Conservation (phyloP, 2,113 vertebrate species). For the Carassius carassius region DNA sequence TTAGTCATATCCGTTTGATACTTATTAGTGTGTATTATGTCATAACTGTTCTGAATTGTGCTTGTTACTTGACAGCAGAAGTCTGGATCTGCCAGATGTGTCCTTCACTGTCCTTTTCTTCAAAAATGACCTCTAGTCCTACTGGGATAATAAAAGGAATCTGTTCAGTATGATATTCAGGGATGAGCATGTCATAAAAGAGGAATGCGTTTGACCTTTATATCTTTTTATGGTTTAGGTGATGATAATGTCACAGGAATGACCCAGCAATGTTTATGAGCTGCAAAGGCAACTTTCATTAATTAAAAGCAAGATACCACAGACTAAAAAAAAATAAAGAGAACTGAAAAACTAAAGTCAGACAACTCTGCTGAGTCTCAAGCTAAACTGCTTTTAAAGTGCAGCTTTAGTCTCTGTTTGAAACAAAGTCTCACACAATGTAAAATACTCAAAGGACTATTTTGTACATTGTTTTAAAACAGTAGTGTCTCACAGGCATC, state of each 20-base stretch:
- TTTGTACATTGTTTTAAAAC: not conserved
- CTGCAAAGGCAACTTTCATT: not conserved
- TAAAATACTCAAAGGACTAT: not conserved
- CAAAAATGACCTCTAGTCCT: slow-evolving; percentile 4
- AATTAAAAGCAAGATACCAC: not conserved
- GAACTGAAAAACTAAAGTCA: not conserved
- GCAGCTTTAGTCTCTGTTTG: not conserved
- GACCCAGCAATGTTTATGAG: slow-evolving; percentile 14
- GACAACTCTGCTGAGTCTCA: not conserved
- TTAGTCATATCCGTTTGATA: not conserved
- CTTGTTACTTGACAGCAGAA: too few species aligned
- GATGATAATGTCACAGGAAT: slow-evolving; percentile 29
- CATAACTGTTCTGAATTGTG: not conserved
- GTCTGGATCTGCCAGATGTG: not conserved
- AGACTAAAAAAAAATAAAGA: not conserved
- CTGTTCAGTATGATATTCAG: slow-evolving; percentile 38
- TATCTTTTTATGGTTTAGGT: slow-evolving; percentile 40
- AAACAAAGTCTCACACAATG: not conserved
- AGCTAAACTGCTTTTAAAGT: not conserved
- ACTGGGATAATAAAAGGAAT: slow-evolving; percentile 20
- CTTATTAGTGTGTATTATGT: not conserved
- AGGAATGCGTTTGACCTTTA: slow-evolving; percentile 36
- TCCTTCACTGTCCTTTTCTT: slow-evolving; percentile 6
- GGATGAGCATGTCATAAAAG: slow-evolving; percentile 50
- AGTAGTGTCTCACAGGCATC: too few species aligned